Conservation (phyloP, 2,797 vertebrate genomes). For the Ammospiza maritima region DNA sequence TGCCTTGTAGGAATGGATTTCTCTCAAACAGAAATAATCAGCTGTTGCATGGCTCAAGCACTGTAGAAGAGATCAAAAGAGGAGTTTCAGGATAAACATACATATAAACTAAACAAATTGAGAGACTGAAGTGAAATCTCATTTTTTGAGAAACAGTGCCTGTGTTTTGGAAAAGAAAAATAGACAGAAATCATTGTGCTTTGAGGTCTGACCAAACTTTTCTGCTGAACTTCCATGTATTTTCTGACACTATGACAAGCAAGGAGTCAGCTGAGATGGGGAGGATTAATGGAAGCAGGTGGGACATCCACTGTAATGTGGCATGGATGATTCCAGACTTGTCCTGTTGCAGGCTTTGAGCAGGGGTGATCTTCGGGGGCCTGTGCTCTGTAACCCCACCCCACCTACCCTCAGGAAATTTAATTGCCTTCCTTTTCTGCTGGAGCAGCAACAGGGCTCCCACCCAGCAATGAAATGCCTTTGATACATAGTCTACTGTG, state of each 20-base stretch:
- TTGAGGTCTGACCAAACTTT: background rate
- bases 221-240: background rate
- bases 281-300: background rate
- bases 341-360: background rate
- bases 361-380: background rate
- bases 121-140: background rate
- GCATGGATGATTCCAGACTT: rapidly evolving
- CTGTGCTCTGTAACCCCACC: background rate
- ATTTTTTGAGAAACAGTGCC: background rate
- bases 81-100: background rate
- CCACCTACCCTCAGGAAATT: background rate
- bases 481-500: background rate
- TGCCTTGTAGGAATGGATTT: background rate
- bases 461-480: background rate
- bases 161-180: background rate
- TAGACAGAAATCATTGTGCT: background rate
- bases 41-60: background rate
- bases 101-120: background rate
- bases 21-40: constrained; percentile 30
- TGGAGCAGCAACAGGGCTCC: background rate
- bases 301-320: background rate
- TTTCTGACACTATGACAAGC: background rate
- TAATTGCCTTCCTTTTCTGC: background rate
- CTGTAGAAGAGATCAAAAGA: background rate
- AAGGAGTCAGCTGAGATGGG: rapidly evolving